phyloP scores from a whole-genome alignment of 2,888 invertebrate species.

The Spatulosminthurus flaviceps region DNA sequence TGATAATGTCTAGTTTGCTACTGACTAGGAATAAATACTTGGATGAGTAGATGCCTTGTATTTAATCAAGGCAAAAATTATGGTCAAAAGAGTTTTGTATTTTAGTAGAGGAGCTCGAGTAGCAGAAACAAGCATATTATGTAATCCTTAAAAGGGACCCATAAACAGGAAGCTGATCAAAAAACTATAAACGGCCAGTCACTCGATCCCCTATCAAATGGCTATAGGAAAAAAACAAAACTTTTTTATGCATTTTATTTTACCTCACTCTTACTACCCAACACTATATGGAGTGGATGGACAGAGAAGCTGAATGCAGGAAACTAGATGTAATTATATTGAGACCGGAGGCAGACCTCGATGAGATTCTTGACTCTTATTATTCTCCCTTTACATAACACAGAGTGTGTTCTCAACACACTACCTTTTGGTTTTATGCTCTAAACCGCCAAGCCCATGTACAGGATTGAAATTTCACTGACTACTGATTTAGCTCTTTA shows the following conservation, averaged over 20 bases:
- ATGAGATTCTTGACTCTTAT: slow-evolving; percentile 12
- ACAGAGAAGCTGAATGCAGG: background rate
- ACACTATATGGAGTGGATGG: too few relatives aligned
- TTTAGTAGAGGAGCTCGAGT: too few relatives aligned
- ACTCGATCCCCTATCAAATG: background rate
- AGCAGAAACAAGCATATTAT: background rate
- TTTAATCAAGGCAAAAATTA: too few relatives aligned
- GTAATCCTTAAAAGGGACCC: background rate
- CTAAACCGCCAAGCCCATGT: too few relatives aligned
- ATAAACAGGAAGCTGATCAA: slow-evolving; percentile 32
- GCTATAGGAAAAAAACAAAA: background rate
- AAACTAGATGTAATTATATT: background rate
- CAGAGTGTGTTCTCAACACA: background rate
- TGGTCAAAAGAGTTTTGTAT: too few relatives aligned
- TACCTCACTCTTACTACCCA: too few relatives aligned
- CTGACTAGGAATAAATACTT: too few relatives aligned
- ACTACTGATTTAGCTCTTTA: too few relatives aligned
- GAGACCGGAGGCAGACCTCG: background rate
- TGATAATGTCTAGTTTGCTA: too few relatives aligned
- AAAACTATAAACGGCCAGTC: slow-evolving; percentile 35
- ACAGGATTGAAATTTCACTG: too few relatives aligned
- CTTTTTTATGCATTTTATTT: background rate
- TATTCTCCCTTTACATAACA: background rate
- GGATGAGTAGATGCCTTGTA: too few relatives aligned
- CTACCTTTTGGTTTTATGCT: background rate